phyloP scores from a whole-genome alignment of 1,140 invertebrate genomes.

The Condylostylus longicornis region DNA sequence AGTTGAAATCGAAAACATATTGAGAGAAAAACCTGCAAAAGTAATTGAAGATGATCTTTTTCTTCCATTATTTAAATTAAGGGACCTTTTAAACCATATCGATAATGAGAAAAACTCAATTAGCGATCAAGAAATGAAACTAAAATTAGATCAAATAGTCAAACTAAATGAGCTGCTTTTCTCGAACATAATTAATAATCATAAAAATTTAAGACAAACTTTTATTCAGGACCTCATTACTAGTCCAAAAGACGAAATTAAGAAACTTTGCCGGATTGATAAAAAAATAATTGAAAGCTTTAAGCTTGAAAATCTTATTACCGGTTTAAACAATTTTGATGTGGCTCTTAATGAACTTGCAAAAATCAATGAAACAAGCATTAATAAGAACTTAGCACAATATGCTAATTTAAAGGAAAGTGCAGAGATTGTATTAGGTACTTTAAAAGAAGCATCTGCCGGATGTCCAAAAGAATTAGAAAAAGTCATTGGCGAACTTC shows the following conservation, averaged over 20 bases:
- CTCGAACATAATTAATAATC: conserved; percentile 5
- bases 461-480: too few relatives aligned
- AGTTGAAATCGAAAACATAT: conserved; percentile 4
- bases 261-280: neutral
- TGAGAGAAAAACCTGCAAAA: conserved; percentile 2
- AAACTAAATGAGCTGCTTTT: conserved; percentile 5
- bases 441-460: too few relatives aligned
- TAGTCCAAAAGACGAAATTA: neutral
- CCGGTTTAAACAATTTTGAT: neutral
- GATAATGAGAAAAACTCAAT: conserved; percentile 2
- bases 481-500: too few relatives aligned
- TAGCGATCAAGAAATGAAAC: conserved; percentile 7
- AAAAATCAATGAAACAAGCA: conserved; percentile 1
- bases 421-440: neutral
- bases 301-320: neutral
- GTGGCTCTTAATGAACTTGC: neutral
- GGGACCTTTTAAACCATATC: conserved; percentile 7
- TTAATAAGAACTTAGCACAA: too few relatives aligned
- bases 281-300: neutral
- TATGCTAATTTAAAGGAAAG: neutral
- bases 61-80: conserved; percentile 9
- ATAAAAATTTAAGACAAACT: conserved; percentile 5
- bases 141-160: conserved; percentile 3
- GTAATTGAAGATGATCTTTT: conserved; percentile 12
- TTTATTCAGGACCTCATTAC: conserved; percentile 6